Base-by-base conservation (phyloP, 2,888 invertebrate species). In the Diarsia dahlii region DNA sequence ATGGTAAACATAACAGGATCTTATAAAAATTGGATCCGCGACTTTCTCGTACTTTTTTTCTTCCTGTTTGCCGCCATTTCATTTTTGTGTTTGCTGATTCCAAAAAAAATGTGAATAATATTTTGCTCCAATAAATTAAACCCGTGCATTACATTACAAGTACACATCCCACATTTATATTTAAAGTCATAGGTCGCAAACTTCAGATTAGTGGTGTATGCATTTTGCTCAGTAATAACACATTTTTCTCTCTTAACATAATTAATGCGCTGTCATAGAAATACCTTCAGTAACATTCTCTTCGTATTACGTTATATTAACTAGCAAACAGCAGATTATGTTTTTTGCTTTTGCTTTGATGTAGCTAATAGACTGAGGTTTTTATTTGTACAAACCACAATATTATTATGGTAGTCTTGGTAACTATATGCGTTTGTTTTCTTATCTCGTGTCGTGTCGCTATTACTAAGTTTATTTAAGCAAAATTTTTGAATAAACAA, bases 281-380 rank as follows among this genome's bases (percentile, higher is more conserved):
- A 70, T 76, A 15, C 39, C 52, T 39, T 71, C 50, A 73, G 62
- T 39, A 67, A 68, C 62, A 77, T 71, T 34, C 23, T 65, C 18
- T 18, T 12, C 12, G 45, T 74, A 69, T 68, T 48, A 62, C 23
- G 62, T 75, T 45, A n/a, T 56, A 64, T 66, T 62, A 54, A 5
- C 45, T 28, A 75, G 28, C 54, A 56, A 64, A 69, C 45, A 62
- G 34, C 10, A 54, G 13, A 69, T 70, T 82, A 50, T 13, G 56
- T 23, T 77, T 78, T 75, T 78, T 74, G 15, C 58, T 46, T 63
- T 73, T 69, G 64, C 46, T 85, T 74, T 82, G 60, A 68, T 62
- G 46, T 71, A 46, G 46, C 46, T 71, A 63, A 60, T 58, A 74
- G 71, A 18, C 48, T 13, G 34, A 23, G 13, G 34, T 52, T 65